These are phyloP conservation scores for Morelia viridis DNA, from an alignment of 2,797 vertebrate genomes.

Conservation along the genomic window DNA sequence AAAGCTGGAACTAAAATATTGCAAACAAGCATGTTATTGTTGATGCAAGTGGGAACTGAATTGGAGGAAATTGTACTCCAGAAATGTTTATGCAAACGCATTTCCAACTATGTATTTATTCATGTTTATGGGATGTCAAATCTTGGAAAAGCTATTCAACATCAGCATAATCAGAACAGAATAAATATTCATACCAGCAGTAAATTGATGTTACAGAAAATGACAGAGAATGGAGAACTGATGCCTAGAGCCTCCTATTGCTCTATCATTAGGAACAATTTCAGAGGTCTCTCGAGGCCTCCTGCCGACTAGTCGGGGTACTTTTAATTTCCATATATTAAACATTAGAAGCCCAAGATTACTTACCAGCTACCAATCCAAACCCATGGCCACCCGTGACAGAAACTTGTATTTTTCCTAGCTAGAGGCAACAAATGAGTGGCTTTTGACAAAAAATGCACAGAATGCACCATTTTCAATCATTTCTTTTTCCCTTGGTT, in stretches of 20 bases:
- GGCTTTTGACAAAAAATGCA: background rate
- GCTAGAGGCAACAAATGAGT: background rate
- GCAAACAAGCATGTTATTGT: background rate
- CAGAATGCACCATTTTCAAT: background rate
- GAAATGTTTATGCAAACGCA: background rate
- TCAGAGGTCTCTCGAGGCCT: background rate
- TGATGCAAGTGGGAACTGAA: background rate
- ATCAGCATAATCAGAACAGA: background rate
- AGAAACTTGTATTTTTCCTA: background rate
- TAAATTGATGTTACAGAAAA: background rate
- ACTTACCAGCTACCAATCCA: background rate
- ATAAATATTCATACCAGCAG: background rate
- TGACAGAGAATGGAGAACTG: background rate
- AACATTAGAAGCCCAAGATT: background rate
- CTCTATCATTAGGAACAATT: background rate
- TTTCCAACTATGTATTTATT: background rate
- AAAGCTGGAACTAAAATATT: background rate
- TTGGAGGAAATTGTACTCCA: background rate
- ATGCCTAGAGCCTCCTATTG: background rate
- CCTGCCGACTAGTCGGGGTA: background rate
- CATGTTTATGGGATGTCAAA: background rate
- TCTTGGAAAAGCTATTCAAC: background rate
- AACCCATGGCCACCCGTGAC: background rate
- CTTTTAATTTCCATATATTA: background rate
- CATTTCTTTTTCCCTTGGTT: background rate